Base-by-base conservation (phyloP, 2,888 invertebrate species). In the Candidula unifasciata region DNA sequence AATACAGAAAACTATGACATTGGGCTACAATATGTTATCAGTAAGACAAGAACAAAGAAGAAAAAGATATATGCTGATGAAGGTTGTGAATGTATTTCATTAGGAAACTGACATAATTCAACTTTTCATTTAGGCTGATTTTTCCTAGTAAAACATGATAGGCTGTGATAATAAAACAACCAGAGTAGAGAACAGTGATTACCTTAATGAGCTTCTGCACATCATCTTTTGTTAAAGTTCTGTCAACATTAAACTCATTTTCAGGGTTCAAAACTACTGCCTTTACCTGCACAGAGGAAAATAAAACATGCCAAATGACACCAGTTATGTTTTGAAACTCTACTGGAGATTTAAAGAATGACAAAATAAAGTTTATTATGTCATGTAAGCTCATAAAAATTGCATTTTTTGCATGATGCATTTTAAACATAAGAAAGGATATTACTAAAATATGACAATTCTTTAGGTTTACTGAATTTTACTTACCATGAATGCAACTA, bases 211-310 rank as follows among this genome's bases (percentile, higher is more conserved):
- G 90, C 87, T 93, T 93, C 85, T 94, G 93, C 37, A 94, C 93
- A 90, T 94, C 94, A 87, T 94, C 93, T 89, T 93, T 94, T 13
- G 94, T 94, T 21, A 94, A 87, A n/a, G 93, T 93, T 86, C 94
- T 88, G 86, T 94, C 93, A 33, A 94, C 93, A 90, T 93, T 93
- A 86, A 94, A 94, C 83, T 93, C 92, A 91, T 94, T 94, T n/a
- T 88, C 87, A 76, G 94, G 94, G 87, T 94, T 93, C 37, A 94
- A 89, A 3, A 94, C 94, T 52, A 93, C 93, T 33, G 93, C 93
- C 89, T 93, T 93, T 33, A 93, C 93, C 93, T 93, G 44, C 44
- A 8, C 27, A 21, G 44, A 27, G 24, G 35, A 35, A 54, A 54
- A 73, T 8, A 33, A 27, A 57, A 44, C 68, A 30, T 30, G 37